Evolutionary conservation across 2,113 vertebrate genomes (phyloP), one percentile per base, ranked within the genome.

Genomic region (Hucho hucho): DNA sequence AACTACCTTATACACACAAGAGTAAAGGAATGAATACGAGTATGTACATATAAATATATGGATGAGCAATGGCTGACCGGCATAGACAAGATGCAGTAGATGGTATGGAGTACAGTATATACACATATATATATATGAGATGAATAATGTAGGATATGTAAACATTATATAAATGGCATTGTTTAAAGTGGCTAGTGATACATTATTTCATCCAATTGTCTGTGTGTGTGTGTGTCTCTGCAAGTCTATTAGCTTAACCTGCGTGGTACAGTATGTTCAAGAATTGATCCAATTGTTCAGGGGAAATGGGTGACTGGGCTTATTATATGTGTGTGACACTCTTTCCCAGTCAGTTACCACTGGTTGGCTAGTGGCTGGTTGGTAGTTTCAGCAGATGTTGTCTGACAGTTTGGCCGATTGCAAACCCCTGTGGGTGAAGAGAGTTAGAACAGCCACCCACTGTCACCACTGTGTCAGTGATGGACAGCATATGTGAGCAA

Each of bases 401-500:
- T 81, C 86, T 92, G 91, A 93, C 91, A 93, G 88, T 79, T 85
- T 79, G 86, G 88, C 85, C 86, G 85, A 92, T 89, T 87, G 81
- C 84, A 89, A 84, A 81, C 86, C 83, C 83, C 86, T 88, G 86
- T 91, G 90, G 91, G 89, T 83, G 88, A 86, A 89, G 16, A 53
- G 49, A 53, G 87, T 90, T 84, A 87, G 79, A 75, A 75, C 56
- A 75, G 72, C 37, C 37, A 43, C 37, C 37, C 37, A 43, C 37
- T 11, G 37, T 87, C 89, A 84, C 84, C 83, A 82, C 79, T 79
- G 83, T 89, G 88, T 83, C 82, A 67, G 77, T 93, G 91, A 93
- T 87, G 87, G 91, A 91, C 91, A 93, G 83, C 88, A 88, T 86
- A 88, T 91, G 91, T 87, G 89, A 92, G 85, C 75, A 73, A 89